Evolutionary conservation across 2,797 vertebrate species (phyloP).

Genomic region (Thaleichthys pacificus): DNA sequence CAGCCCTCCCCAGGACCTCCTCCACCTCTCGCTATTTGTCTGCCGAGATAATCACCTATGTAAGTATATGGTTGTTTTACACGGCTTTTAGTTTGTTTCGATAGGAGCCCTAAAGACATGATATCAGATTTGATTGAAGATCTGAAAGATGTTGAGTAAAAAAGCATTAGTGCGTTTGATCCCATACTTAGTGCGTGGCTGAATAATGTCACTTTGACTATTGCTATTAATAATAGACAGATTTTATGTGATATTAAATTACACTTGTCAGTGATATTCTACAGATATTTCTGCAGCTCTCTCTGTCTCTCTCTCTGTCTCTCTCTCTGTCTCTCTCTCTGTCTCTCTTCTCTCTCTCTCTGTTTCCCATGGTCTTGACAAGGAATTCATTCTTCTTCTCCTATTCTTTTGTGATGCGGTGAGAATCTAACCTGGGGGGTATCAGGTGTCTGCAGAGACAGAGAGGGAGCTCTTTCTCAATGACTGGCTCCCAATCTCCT

Average conservation of each 20-base stretch:
- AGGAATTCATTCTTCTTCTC: constrained; percentile 63
- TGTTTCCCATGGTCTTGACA: constrained; percentile 60
- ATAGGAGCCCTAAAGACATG: too few species aligned
- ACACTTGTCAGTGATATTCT: too few species aligned
- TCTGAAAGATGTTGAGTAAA: background rate
- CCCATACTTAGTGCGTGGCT: background rate
- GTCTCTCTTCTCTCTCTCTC: constrained; percentile 36
- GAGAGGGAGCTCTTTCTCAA: background rate
- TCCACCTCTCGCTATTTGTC: background rate
- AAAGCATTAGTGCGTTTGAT: background rate
- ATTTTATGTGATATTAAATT: too few species aligned
- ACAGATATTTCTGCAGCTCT: too few species aligned
- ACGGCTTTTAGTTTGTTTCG: background rate
- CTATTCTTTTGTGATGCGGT: constrained; percentile 66
- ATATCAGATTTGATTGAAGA: too few species aligned
- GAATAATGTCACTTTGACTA: too few species aligned
- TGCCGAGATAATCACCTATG: background rate
- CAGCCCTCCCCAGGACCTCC: constrained; percentile 36
- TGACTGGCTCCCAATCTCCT: background rate
- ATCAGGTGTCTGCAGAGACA: constrained; percentile 67
- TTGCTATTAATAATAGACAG: too few species aligned
- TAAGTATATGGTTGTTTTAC: background rate
- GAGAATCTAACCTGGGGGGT: constrained; percentile 50
- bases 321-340: constrained; percentile 35
- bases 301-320: constrained; percentile 36